These are phyloP conservation scores for Acanthosepion esculentum DNA, from an alignment of 2,888 invertebrate species.

Conservation along the genomic window DNA sequence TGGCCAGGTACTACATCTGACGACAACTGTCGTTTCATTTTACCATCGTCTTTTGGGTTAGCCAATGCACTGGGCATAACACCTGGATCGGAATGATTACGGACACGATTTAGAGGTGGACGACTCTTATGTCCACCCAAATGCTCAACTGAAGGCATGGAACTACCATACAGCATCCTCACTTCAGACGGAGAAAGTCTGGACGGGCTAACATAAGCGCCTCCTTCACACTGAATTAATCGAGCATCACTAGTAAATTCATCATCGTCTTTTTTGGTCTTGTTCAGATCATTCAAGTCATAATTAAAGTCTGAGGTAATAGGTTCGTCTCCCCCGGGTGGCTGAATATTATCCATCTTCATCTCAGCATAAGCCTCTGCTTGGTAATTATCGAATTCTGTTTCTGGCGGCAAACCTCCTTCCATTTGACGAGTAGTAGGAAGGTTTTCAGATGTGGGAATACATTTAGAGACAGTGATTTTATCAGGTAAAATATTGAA, in stretches of 20 bases:
- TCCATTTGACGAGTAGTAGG: background rate
- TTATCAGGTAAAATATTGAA: constrained; percentile 46
- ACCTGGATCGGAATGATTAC: constrained; percentile 39
- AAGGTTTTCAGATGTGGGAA: background rate
- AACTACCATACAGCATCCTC: background rate
- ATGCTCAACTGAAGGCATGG: background rate
- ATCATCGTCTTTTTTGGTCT: constrained; percentile 50
- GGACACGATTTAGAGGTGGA: background rate
- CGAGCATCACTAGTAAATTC: background rate
- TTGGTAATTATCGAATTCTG: background rate
- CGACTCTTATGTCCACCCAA: background rate
- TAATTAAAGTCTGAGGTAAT: constrained; percentile 69
- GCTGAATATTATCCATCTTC: background rate
- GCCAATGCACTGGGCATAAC: background rate
- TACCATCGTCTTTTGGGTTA: background rate
- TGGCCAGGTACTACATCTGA: background rate
- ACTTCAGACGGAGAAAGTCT: background rate
- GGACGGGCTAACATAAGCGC: background rate
- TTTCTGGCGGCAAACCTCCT: background rate
- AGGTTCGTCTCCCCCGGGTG: constrained; percentile 63
- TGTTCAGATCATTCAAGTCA: constrained; percentile 68
- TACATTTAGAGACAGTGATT: background rate
- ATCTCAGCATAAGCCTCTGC: background rate
- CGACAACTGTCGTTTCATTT: background rate
- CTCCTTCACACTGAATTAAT: background rate